Conservation (phyloP, 2,888 invertebrate species). For the Dichetophora obliterata region DNA sequence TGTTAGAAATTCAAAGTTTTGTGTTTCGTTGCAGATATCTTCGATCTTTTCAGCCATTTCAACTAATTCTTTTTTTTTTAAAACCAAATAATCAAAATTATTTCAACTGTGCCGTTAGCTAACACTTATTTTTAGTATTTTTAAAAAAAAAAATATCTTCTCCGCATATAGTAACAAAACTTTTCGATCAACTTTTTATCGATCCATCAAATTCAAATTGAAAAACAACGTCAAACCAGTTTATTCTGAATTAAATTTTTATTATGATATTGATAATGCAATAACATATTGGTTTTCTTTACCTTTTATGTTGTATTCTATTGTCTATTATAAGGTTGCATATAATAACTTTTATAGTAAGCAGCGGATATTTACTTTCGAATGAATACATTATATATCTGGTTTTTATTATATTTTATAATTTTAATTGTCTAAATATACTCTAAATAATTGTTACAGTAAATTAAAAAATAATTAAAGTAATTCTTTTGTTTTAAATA, state of each 20-base stretch:
- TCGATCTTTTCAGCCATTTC: no score
- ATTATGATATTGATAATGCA: slow-evolving; percentile 1
- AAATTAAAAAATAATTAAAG: slow-evolving; percentile 33
- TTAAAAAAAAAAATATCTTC: no score
- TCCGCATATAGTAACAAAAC: no score
- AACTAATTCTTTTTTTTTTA: no score
- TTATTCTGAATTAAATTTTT: neutral
- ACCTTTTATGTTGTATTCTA: slow-evolving; percentile 30
- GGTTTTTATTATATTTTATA: slow-evolving; percentile 27
- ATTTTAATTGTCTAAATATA: slow-evolving; percentile 31
- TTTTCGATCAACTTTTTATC: no score
- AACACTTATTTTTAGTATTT: no score
- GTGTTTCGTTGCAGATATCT: no score
- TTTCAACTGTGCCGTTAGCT: no score
- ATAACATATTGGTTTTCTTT: slow-evolving; percentile 17
- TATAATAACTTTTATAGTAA: slow-evolving; percentile 29
- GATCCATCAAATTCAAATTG: no score
- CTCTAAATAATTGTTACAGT: slow-evolving; percentile 29
- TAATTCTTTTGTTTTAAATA: slow-evolving; percentile 27
- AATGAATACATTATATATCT: slow-evolving; percentile 23
- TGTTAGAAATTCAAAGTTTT: no score
- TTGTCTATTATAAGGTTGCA: slow-evolving; percentile 32
- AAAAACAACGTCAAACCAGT: neutral
- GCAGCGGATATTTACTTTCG: slow-evolving; percentile 16
- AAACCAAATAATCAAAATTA: no score